phyloP scores from a whole-genome alignment of 2,888 invertebrate species.

The Sinelater perroti region DNA sequence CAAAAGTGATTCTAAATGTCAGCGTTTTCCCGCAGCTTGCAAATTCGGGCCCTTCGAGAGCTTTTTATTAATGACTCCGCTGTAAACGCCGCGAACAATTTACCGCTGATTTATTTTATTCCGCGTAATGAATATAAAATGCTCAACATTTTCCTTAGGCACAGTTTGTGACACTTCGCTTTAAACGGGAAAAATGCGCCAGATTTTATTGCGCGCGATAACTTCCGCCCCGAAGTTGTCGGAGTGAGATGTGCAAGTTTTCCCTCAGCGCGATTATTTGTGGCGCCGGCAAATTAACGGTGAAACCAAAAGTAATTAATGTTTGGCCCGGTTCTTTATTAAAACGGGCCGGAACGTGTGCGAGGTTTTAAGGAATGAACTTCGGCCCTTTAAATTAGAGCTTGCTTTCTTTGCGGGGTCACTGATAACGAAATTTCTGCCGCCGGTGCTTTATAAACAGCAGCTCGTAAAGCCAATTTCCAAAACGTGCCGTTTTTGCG shows the following conservation, averaged over 20 bases:
- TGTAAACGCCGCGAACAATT: constrained; percentile 31
- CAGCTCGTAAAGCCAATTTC: no score
- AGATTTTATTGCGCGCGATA: no score
- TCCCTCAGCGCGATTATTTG: not conserved
- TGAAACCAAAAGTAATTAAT: constrained; percentile 13
- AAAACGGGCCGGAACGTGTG: not conserved
- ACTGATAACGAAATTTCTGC: no score
- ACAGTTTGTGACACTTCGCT: no score
- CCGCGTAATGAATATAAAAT: constrained; percentile 12
- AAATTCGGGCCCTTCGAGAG: constrained; percentile 29
- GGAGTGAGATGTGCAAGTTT: not conserved
- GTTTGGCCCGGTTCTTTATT: constrained; percentile 14
- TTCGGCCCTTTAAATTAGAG: no score
- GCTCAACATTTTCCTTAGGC: not conserved
- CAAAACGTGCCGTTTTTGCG: no score
- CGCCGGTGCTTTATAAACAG: no score
- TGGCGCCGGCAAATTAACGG: constrained; percentile 2
- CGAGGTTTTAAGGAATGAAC: not conserved
- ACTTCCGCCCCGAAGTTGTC: no score
- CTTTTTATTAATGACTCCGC: constrained; percentile 34
- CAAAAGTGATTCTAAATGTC: constrained; percentile 38
- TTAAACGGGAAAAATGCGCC: no score
- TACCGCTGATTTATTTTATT: constrained; percentile 14
- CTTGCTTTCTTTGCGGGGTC: no score
- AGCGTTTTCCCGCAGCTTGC: constrained; percentile 32